A percentile compares a stretch with the other conserved stretches of the same genome.
Evolutionary conservation across 1,140 invertebrate genomes (phyloP).

Genomic region (Gonioctena quinquepunctata): DNA sequence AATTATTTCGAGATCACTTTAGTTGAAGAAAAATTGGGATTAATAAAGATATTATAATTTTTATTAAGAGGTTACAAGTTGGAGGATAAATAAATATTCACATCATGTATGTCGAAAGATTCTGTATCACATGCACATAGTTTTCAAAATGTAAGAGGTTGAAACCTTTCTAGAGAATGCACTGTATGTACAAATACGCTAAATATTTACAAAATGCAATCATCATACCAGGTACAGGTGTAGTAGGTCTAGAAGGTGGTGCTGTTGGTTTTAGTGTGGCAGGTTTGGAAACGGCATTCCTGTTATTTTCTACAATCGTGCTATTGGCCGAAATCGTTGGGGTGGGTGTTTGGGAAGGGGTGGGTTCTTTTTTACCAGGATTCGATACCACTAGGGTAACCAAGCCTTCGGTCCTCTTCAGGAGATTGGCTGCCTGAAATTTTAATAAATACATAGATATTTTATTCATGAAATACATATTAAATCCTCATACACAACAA

Average conservation of each 20-base stretch:
- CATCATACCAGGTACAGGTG: slow-evolving; percentile 49
- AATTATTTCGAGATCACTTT: no score
- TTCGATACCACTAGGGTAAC: slow-evolving; percentile 85
- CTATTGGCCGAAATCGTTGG: slow-evolving; percentile 18
- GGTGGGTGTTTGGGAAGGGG: slow-evolving; percentile 51
- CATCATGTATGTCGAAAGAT: no score
- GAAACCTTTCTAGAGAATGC: no score
- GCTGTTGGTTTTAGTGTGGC: slow-evolving; percentile 40
- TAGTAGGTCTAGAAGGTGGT: slow-evolving; percentile 48
- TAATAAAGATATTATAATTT: no score
- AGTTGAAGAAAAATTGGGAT: no score
- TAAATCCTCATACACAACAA: no score
- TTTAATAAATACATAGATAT: no score
- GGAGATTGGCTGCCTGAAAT: slow-evolving; percentile 76
- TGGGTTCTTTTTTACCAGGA: slow-evolving; percentile 73
- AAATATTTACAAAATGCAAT: not conserved
- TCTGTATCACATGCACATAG: no score
- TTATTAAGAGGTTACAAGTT: no score
- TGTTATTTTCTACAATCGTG: slow-evolving; percentile 12
- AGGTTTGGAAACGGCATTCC: slow-evolving; percentile 35
- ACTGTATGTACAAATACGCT: not conserved
- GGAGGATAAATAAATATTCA: no score
- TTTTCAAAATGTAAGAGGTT: no score
- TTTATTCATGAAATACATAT: no score
- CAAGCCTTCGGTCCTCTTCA: slow-evolving; percentile 87